phyloP scores from a whole-genome alignment of 2,888 invertebrate species.

The Polymixis flavicincta region DNA sequence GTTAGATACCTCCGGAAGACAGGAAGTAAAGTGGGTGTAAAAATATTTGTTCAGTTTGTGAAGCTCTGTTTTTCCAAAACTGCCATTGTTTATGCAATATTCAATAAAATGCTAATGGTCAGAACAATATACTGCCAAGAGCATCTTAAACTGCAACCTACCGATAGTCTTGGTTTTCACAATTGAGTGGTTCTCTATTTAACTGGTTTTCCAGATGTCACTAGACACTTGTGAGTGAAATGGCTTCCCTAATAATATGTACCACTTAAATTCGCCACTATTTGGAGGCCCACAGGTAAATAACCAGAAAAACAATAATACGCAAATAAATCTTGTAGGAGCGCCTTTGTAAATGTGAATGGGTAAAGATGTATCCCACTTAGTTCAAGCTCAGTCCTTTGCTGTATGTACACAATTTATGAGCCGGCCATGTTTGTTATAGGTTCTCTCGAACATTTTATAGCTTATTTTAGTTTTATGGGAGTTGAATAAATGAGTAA shows the following conservation, averaged over 20 bases:
- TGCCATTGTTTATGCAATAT: not conserved
- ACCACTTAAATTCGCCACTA: not conserved
- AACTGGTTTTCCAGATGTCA: not conserved
- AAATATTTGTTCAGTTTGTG: not conserved
- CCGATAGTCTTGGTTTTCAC: not conserved
- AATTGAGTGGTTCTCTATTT: not conserved
- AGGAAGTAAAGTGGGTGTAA: not conserved
- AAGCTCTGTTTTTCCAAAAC: conserved; percentile 1
- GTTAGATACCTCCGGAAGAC: conserved; percentile 4
- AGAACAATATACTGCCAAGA: not conserved
- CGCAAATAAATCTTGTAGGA: conserved; percentile 47
- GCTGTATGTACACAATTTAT: conserved; percentile 45
- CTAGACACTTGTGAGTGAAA: not conserved
- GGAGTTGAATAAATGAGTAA: not conserved
- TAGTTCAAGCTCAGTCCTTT: conserved; percentile 38
- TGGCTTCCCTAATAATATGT: not conserved
- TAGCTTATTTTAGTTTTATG: conserved; percentile 30
- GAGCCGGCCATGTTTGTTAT: conserved; percentile 18
- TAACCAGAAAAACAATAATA: conserved; percentile 14
- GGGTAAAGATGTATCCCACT: conserved; percentile 52
- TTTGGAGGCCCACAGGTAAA: conserved; percentile 6
- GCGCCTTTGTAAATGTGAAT: conserved; percentile 53
- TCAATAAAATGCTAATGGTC: not conserved
- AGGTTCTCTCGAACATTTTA: conserved; percentile 14
- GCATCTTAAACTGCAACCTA: not conserved